Percentiles rank a stretch among this genome's conserved stretches.
phyloP scores from a whole-genome alignment of 37 sponge, comb jelly and placozoan species.

The Tethya wilhelma region DNA sequence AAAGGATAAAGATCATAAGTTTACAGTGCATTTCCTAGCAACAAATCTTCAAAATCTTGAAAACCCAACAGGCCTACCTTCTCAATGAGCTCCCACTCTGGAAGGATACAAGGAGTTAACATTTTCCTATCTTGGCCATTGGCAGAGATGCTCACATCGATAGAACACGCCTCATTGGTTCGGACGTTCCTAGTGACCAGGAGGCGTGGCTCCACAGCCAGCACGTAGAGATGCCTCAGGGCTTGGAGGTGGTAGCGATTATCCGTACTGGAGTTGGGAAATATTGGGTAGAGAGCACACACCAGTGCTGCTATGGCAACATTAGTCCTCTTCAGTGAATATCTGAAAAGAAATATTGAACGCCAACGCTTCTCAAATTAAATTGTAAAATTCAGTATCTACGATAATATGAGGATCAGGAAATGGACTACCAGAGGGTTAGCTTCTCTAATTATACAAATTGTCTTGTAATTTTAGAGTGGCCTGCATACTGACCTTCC shows the following conservation, averaged over 20 bases:
- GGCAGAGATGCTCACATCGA: conserved; percentile 47
- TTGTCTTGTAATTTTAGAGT: too few relatives aligned
- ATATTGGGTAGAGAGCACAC: conserved; percentile 74
- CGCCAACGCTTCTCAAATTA: too few relatives aligned
- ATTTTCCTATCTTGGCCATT: neutral
- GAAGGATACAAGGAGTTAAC: conserved; percentile 55
- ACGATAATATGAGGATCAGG: too few relatives aligned
- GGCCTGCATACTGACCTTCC: conserved; percentile 62
- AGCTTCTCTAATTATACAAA: too few relatives aligned
- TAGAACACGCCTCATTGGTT: conserved; percentile 54
- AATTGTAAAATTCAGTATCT: too few relatives aligned
- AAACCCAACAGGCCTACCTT: conserved; percentile 15
- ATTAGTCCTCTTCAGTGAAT: conserved; percentile 68
- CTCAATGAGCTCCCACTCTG: conserved; percentile 55
- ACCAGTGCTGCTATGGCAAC: conserved; percentile 76
- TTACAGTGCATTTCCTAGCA: too few relatives aligned
- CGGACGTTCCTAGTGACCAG: conserved; percentile 71
- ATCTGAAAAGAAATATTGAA: conserved; percentile 60
- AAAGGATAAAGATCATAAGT: too few relatives aligned
- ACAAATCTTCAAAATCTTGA: too few relatives aligned
- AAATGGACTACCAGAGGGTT: too few relatives aligned
- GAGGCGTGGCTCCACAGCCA: conserved; percentile 78
- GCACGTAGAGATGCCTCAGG: conserved; percentile 87
- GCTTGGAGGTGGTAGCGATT: conserved; percentile 93
- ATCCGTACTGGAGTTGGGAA: conserved; percentile 67